phyloP scores from a whole-genome alignment of 2,113 vertebrate genomes.

The Pavo muticus region DNA sequence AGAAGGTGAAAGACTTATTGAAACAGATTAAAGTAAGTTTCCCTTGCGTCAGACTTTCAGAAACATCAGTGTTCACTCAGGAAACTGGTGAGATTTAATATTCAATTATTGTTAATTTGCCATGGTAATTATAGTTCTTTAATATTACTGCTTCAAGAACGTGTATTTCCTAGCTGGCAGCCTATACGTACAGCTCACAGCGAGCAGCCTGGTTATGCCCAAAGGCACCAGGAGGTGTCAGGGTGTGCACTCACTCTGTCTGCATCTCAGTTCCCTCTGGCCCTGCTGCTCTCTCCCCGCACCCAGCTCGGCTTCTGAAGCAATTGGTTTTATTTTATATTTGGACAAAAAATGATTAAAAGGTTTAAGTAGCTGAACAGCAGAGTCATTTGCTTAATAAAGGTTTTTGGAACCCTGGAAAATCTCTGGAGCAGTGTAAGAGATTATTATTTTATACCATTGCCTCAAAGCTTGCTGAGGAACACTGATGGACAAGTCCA shows the following conservation, averaged over 20 bases:
- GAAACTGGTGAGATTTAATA: background rate
- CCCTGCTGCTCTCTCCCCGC: background rate
- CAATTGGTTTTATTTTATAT: background rate
- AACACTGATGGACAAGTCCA: too few species aligned
- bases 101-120: background rate
- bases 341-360: background rate
- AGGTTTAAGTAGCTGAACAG: background rate
- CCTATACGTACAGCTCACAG: rapidly evolving
- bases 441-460: too few species aligned
- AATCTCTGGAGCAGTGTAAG: background rate
- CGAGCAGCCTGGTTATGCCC: background rate
- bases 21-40: background rate
- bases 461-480: too few species aligned
- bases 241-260: rapidly evolving
- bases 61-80: too few species aligned
- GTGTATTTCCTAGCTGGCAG: rapidly evolving
- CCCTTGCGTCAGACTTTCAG: background rate
- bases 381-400: background rate
- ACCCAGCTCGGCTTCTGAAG: background rate
- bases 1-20: background rate
- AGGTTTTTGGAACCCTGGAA: background rate
- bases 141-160: background rate
- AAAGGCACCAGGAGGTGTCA: background rate
- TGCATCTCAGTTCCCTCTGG: background rate
- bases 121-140: background rate